These are phyloP conservation scores for Leptinotarsa rubiginosa DNA, from an alignment of 2,888 invertebrate genomes.

Conservation along the genomic window DNA sequence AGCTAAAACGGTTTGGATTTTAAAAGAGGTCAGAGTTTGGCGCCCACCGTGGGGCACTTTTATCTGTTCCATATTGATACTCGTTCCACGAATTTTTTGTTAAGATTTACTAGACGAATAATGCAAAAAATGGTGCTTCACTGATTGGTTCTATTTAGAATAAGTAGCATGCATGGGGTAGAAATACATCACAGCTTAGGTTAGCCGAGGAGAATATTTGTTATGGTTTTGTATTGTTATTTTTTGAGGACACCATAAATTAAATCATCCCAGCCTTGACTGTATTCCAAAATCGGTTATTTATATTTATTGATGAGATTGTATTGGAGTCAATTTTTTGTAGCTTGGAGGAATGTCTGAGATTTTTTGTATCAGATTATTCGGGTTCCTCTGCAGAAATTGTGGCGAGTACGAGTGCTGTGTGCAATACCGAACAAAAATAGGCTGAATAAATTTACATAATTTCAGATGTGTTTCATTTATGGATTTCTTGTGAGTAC, in stretches of 20 bases:
- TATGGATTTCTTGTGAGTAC: background rate
- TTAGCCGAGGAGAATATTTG: slow-evolving; percentile 1
- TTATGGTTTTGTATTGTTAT: slow-evolving; percentile 19
- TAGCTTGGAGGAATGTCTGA: background rate
- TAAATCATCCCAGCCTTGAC: background rate
- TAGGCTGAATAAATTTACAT: slow-evolving; percentile 17
- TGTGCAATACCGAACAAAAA: slow-evolving; percentile 12
- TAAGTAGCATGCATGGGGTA: background rate
- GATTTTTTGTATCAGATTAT: background rate
- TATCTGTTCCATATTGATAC: background rate
- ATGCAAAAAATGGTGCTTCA: slow-evolving; percentile 12
- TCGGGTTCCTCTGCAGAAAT: background rate
- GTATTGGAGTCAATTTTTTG: background rate
- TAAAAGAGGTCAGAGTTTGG: background rate
- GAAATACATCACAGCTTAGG: slow-evolving; percentile 9
- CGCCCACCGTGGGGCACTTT: background rate
- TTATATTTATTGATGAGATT: slow-evolving; percentile 12
- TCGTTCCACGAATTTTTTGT: background rate
- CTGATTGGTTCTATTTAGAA: slow-evolving; percentile 3
- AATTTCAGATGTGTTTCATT: background rate
- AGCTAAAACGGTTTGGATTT: background rate
- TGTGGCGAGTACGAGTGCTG: background rate
- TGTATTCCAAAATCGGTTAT: slow-evolving; percentile 1
- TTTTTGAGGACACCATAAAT: background rate
- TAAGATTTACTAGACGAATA: slow-evolving; percentile 2